A percentile compares a stretch with the other conserved stretches of the same genome.
These are phyloP conservation scores for Tenodera sinensis DNA, from an alignment of 2,888 invertebrate genomes.

Conservation along the genomic window DNA sequence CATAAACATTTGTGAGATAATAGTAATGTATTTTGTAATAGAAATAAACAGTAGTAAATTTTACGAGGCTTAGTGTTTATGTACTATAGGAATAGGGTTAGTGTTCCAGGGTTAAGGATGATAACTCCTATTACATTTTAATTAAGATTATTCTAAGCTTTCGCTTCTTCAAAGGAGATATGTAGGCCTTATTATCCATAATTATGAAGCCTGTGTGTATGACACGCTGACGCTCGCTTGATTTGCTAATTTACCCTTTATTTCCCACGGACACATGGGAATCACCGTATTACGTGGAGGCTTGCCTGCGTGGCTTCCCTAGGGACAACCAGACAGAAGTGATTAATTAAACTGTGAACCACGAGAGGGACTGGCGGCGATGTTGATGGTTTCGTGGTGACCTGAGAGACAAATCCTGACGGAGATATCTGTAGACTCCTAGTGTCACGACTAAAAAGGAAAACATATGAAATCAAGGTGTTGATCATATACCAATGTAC, in stretches of 20 bases:
- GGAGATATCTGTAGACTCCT: not conserved
- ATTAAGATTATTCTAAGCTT: too few relatives aligned
- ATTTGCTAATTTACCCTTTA: not conserved
- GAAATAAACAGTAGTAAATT: too few relatives aligned
- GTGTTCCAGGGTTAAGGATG: too few relatives aligned
- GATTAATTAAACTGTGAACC: constrained; percentile 8
- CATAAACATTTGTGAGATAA: too few relatives aligned
- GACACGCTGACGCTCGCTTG: not conserved
- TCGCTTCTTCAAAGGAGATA: not conserved
- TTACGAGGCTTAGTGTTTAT: too few relatives aligned
- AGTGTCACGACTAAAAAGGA: not conserved
- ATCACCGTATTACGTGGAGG: not conserved
- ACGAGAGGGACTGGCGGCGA: not conserved
- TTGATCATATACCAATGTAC: too few relatives aligned
- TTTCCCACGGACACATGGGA: not conserved
- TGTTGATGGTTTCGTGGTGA: not conserved
- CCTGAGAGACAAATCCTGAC: not conserved
- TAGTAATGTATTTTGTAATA: too few relatives aligned
- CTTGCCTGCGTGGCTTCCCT: not conserved
- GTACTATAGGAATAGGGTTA: too few relatives aligned
- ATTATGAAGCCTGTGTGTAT: not conserved
- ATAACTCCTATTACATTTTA: too few relatives aligned
- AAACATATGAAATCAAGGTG: not conserved
- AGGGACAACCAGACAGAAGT: not conserved
- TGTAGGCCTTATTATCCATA: not conserved